Evolutionary conservation across 1,140 invertebrate species (phyloP), one percentile per base, ranked within the genome.

Genomic region (Drosophila arizonae): DNA sequence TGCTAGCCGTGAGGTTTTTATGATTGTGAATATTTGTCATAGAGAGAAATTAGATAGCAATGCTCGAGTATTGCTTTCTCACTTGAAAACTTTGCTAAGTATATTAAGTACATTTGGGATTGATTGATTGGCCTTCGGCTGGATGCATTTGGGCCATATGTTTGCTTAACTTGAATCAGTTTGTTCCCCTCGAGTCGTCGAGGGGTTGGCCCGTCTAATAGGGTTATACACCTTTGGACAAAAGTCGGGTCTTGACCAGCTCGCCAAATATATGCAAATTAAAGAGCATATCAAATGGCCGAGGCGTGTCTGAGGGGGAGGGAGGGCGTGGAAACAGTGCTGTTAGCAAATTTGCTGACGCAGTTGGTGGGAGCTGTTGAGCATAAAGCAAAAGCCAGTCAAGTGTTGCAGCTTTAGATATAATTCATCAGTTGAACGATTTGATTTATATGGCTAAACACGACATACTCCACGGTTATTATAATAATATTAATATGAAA

Each of bases 401-500:
- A 87, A 87, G 79, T 86, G 82, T 86, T 86, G 82, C 74, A 39
- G 82, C 58, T 73, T 79, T 68, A 86, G 79, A 86, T 67, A 87
- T 78, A 87, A 86, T 86, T 87, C 86, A 86, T 82, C 82, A 82
- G 82, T 68, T 88, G 82, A 86, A 86, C 76, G 82, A 79, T 86
- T 86, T 82, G 82, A 86, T 86, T 87, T 86, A 86, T 86, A 82
- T 87, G 82, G 82, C 71, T 86, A 87, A 80, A 61, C 82, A 86
- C 86, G 81, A 82, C 81, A 86, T 21, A 15, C 61, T 30, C 15
- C 41, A 43, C 36, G 26, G 58, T 63, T 54, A 66, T 46, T 56
- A 30, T 17, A 46, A 46, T 70, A 60, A 45, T 70, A 69, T 73
- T 62, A 69, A 69, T 62, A 61, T 33, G 50, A 61, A 55, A 36